Percentiles rank a stretch among this genome's conserved stretches.
Evolutionary conservation across 2,113 vertebrate species (phyloP).

Genomic region (Eolophus roseicapilla): DNA sequence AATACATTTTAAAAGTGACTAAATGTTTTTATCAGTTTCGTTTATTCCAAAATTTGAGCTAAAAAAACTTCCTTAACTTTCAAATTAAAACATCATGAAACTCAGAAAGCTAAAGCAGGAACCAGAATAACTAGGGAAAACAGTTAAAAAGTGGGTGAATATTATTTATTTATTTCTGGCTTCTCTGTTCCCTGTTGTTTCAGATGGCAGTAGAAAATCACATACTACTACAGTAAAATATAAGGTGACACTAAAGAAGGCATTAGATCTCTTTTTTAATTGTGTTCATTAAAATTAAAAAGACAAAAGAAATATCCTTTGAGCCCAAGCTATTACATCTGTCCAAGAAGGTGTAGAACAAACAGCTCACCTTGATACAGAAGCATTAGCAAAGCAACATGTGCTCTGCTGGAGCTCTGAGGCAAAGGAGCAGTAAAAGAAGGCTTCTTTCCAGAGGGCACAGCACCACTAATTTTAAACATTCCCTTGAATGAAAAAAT

Average conservation of each 20-base stretch:
- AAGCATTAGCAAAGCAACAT: background rate
- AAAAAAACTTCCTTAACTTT: background rate
- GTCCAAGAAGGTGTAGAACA: background rate
- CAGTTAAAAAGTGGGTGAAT: accelerated
- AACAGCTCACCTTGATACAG: background rate
- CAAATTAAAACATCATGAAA: background rate
- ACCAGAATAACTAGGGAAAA: background rate
- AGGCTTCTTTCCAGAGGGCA: slow-evolving; percentile 17
- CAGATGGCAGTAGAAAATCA: background rate
- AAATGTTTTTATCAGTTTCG: background rate
- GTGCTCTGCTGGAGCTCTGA: background rate
- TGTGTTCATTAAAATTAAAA: slow-evolving; percentile 13
- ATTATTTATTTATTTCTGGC: background rate
- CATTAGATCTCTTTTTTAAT: background rate
- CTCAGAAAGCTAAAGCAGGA: background rate
- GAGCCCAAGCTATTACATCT: background rate
- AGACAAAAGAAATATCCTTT: background rate
- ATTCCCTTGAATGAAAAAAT: slow-evolving; percentile 36
- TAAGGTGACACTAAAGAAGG: background rate
- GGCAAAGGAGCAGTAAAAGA: background rate
- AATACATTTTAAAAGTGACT: background rate
- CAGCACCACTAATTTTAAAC: background rate
- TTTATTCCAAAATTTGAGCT: background rate
- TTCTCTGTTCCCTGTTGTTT: background rate
- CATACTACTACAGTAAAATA: background rate